phyloP scores from a whole-genome alignment of 2,797 vertebrate genomes.

The Chiloscyllium punctatum region DNA sequence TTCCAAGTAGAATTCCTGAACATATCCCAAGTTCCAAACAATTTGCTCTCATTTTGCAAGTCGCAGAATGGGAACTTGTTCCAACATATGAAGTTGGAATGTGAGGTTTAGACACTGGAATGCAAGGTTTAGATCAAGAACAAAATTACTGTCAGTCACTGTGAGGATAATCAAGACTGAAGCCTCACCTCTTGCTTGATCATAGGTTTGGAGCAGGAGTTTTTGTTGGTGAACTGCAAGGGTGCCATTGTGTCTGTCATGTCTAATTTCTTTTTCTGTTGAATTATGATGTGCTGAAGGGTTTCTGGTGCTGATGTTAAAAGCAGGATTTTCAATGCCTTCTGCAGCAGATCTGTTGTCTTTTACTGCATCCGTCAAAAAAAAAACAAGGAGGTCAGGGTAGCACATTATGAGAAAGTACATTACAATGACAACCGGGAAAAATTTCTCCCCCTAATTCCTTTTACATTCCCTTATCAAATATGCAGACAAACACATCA shows the following conservation, averaged over 20 bases:
- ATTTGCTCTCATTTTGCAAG: slow-evolving; percentile 44
- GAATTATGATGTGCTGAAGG: slow-evolving; percentile 66
- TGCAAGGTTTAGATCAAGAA: slow-evolving; percentile 66
- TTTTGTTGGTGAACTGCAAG: slow-evolving; percentile 81
- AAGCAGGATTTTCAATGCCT: slow-evolving; percentile 76
- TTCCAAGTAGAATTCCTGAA: neutral
- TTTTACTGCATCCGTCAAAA: slow-evolving; percentile 57
- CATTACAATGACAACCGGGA: slow-evolving; percentile 65
- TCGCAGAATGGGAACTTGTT: slow-evolving; percentile 54
- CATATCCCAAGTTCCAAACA: slow-evolving; percentile 1
- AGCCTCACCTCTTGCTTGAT: slow-evolving; percentile 83
- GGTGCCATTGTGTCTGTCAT: slow-evolving; percentile 76
- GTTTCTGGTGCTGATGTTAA: slow-evolving; percentile 67
- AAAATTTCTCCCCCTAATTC: slow-evolving; percentile 69
- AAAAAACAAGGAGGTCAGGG: slow-evolving; percentile 66
- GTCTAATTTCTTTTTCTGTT: slow-evolving; percentile 72
- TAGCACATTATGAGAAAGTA: slow-evolving; percentile 55
- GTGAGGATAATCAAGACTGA: slow-evolving; percentile 79
- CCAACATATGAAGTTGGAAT: slow-evolving; percentile 60
- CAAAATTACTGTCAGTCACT: slow-evolving; percentile 58
- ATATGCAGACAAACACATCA: slow-evolving; percentile 75
- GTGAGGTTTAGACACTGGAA: slow-evolving; percentile 47
- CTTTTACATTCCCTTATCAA: slow-evolving; percentile 62
- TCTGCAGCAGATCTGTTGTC: slow-evolving; percentile 57
- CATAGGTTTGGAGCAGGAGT: slow-evolving; percentile 68